Base-by-base conservation (phyloP, 2,797 vertebrate species). In the Pseudochirops corinnae region DNA sequence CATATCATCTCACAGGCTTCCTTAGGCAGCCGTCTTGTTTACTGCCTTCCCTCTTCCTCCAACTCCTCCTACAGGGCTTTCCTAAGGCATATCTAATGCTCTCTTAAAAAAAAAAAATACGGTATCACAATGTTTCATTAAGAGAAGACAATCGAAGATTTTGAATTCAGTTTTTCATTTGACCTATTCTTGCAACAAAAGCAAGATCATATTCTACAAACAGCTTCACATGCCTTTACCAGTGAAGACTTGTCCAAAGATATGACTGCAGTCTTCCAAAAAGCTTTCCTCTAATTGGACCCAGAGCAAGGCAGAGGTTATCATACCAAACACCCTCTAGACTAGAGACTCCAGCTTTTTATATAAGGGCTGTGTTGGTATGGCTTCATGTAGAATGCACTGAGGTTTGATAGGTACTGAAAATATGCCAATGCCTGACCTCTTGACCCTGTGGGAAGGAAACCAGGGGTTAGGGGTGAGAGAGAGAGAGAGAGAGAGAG, bases 1-100 rank as follows among this genome's bases (percentile, higher is more conserved):
- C 92, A 56, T 95, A 94, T 96, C 90, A 18, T 56, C 96, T 93
- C 94, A 1, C 9, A 46, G 91, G 13, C 55, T 52, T 24, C 55
- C 67, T 31, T 0, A 29, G 97, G 55, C 60, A 91, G n/a, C 90
- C 4, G 12, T 57, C 50, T 93, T 52, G 21, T 53, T 39, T n/a
- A 21, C 1, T 4, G 10, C 90, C 90, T 90, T 53, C 16, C 26
- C 91, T 56, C 55, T 28, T 93, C 50, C 13, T 46, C 90, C 90
- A 87, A 18, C 16, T 92, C 55, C 52, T 93, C 60, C 52, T 93
- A 95, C 97, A 96, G 97, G 97, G 97, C 97, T 95, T 93, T 93
- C 55, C 94, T 53, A 60, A 91, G 92, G 91, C 39, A 26, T n/a
- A 12, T n/a, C 1, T 57, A 55, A 53, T 24, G 24, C 5, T 93